A percentile compares a stretch with the other conserved stretches of the same genome.
phyloP scores from a whole-genome alignment of 2,113 vertebrate species.

The Sminthopsis crassicaudata region DNA sequence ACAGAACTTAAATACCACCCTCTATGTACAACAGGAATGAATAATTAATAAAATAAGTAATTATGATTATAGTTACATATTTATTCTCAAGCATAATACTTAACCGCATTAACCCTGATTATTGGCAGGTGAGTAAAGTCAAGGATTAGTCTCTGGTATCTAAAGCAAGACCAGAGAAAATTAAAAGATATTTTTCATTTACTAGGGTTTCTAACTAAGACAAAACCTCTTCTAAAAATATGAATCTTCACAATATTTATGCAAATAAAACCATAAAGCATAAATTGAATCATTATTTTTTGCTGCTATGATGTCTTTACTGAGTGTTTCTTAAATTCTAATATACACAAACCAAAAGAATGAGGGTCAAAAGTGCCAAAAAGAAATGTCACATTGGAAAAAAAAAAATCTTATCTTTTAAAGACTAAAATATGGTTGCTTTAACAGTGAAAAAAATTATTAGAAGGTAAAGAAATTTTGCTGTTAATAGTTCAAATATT shows the following conservation, averaged over 20 bases:
- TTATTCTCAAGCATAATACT: not conserved
- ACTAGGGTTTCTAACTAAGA: constrained; percentile 19
- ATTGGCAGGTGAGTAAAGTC: not conserved
- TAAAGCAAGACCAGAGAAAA: not conserved
- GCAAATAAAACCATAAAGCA: constrained; percentile 30
- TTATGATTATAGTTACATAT: not conserved
- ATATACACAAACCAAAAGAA: not conserved
- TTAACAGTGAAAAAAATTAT: not conserved
- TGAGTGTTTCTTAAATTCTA: constrained; percentile 5
- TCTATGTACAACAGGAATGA: not conserved
- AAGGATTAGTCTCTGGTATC: not conserved
- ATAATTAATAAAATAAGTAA: not conserved
- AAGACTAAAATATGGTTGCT: not conserved
- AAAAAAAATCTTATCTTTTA: not conserved
- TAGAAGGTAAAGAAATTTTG: constrained; percentile 27
- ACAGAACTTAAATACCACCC: not conserved
- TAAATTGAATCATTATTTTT: not conserved
- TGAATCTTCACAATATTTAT: constrained; percentile 19
- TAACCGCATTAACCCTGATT: constrained; percentile 14
- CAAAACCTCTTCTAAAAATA: constrained; percentile 35
- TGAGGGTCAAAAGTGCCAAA: not conserved
- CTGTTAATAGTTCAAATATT: constrained; percentile 23
- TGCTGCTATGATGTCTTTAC: not conserved
- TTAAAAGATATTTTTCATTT: constrained; percentile 34
- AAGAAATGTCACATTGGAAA: not conserved